phyloP scores from a whole-genome alignment of 2,888 invertebrate genomes.

The Plusia festucae region DNA sequence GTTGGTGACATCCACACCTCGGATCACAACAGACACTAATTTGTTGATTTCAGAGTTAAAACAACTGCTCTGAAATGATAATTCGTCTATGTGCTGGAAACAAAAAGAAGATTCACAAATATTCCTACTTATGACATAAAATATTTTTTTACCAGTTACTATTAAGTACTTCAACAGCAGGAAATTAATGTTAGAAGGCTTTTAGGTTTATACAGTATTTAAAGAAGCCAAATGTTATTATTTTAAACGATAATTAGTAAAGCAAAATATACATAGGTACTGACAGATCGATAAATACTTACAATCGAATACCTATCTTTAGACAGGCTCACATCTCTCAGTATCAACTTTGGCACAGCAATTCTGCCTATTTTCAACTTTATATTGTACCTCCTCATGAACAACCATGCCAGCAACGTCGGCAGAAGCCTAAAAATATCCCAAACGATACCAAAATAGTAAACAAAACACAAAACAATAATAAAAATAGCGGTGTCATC shows the following conservation, averaged over 20 bases:
- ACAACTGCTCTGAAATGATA: conserved; percentile 95
- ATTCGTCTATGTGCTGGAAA: conserved; percentile 94
- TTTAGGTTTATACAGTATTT: not conserved
- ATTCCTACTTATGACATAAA: no score
- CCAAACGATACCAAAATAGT: conserved; percentile 62
- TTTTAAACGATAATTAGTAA: not conserved
- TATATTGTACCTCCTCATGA: conserved; percentile 94
- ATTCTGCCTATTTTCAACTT: conserved; percentile 95
- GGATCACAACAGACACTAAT: conserved; percentile 94
- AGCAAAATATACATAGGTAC: no score
- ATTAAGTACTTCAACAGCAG: not conserved
- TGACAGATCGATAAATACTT: conserved; percentile 72
- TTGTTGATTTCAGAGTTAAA: conserved; percentile 97
- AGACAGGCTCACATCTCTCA: conserved; percentile 94
- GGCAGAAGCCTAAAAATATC: conserved; percentile 92
- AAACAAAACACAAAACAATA: conserved; percentile 73
- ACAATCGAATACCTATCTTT: conserved; percentile 94
- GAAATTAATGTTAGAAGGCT: not conserved
- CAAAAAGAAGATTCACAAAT: not conserved
- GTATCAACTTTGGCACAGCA: conserved; percentile 93
- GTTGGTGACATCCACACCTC: conserved; percentile 94
- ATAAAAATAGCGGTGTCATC: conserved; percentile 68
- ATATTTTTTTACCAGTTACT: no score
- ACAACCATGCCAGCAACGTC: conserved; percentile 93
- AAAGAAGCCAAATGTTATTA: not conserved